Conservation (phyloP, 2,797 vertebrate genomes). For the Bradypodion pumilum region DNA sequence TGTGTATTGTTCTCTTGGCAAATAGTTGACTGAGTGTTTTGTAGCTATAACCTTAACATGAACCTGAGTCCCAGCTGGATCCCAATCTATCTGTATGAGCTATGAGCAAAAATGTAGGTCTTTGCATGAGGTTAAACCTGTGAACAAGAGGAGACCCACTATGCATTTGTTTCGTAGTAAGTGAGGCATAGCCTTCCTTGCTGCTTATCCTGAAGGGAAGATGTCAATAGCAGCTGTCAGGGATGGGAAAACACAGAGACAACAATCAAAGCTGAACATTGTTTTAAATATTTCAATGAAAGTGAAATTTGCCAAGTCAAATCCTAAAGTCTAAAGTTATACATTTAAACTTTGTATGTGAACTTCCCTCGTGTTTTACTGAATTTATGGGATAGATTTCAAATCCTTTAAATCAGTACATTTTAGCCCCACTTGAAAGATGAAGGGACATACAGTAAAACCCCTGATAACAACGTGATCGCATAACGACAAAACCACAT, state of each 20-base stretch:
- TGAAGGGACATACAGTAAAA: too few relatives aligned
- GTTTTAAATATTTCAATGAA: not conserved
- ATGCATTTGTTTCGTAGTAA: constrained; percentile 26
- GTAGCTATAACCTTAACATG: constrained; percentile 13
- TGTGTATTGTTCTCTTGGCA: constrained; percentile 9
- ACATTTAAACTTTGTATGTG: not conserved
- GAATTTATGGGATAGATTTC: not conserved
- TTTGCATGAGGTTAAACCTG: constrained; percentile 26
- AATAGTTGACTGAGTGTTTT: constrained; percentile 15
- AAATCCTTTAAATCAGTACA: not conserved
- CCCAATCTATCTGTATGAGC: constrained; percentile 10
- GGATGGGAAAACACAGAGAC: not conserved
- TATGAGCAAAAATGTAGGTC: not conserved
- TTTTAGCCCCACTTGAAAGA: not conserved
- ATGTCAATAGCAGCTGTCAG: constrained; percentile 9
- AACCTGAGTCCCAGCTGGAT: constrained; percentile 33
- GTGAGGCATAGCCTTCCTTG: constrained; percentile 19
- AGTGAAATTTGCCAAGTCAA: not conserved
- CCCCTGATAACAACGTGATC: too few relatives aligned
- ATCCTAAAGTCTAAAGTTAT: not conserved
- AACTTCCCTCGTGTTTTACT: not conserved
- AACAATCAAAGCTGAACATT: not conserved
- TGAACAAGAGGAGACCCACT: constrained; percentile 12
- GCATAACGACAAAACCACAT: too few relatives aligned
- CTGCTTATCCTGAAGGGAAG: constrained; percentile 1